phyloP scores from a whole-genome alignment of 2,113 vertebrate genomes.

The Chionodraco myersi region DNA sequence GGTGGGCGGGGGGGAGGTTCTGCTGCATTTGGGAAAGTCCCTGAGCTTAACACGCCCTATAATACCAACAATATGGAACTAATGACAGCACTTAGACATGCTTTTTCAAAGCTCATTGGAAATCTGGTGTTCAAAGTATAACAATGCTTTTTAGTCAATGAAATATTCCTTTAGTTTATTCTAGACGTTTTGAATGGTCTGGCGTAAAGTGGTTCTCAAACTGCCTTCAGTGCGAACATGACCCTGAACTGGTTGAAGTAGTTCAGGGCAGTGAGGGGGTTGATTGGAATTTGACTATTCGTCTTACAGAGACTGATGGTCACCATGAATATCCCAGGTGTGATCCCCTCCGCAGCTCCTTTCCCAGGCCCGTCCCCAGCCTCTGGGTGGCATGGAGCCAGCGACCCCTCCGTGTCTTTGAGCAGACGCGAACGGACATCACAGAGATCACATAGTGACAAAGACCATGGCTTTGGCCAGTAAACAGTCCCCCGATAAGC shows the following conservation, averaged over 20 bases:
- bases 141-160: conserved; percentile 65
- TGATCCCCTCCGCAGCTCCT: conserved; percentile 8
- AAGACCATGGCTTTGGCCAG: conserved; percentile 45
- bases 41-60: conserved; percentile 68
- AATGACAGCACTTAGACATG: conserved; percentile 69
- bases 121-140: conserved; percentile 63
- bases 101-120: conserved; percentile 47
- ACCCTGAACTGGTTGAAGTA: conserved; percentile 40
- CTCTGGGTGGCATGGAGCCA: conserved; percentile 31
- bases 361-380: conserved; percentile 47
- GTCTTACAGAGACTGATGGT: conserved; percentile 36
- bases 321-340: conserved; percentile 27
- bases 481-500: conserved; percentile 23
- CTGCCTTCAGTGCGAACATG: conserved; percentile 60
- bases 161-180: conserved; percentile 63
- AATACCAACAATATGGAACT: conserved; percentile 74
- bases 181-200: conserved; percentile 40
- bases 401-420: conserved; percentile 14
- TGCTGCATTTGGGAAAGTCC: conserved; percentile 70
- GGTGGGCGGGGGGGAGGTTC: conserved; percentile 40
- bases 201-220: conserved; percentile 46
- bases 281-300: conserved; percentile 42
- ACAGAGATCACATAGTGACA: conserved; percentile 49
- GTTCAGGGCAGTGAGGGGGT: conserved; percentile 24
- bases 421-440: conserved; percentile 32